Evolutionary conservation across 1,140 invertebrate species (phyloP).

Genomic region (Linepithema humile): DNA sequence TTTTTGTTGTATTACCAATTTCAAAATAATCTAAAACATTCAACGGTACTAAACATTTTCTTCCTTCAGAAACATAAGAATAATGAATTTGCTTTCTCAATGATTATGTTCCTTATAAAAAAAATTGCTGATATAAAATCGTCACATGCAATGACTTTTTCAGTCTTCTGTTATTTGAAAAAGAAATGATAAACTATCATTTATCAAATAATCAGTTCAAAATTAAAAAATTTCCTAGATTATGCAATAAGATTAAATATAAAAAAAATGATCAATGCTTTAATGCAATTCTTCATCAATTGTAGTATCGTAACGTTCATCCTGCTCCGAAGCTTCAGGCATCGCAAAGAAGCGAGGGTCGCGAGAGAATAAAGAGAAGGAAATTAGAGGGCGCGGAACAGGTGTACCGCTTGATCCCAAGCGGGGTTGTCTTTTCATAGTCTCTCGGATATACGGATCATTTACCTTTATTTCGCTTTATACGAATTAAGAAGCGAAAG

Average conservation of each 20-base stretch:
- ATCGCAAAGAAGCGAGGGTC: background rate
- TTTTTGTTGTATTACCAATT: no score
- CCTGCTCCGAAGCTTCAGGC: background rate
- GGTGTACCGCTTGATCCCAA: conserved; percentile 63
- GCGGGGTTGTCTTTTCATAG: conserved; percentile 37
- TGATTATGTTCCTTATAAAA: background rate
- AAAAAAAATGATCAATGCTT: background rate
- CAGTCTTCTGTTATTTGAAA: background rate
- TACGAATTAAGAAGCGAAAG: conserved; percentile 54
- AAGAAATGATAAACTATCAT: background rate
- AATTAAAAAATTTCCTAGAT: background rate
- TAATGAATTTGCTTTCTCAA: background rate
- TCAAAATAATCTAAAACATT: no score
- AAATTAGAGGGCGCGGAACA: conserved; percentile 68
- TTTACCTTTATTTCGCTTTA: conserved; percentile 78
- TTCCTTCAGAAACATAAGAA: background rate
- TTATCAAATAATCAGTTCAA: background rate
- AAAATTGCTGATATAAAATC: background rate
- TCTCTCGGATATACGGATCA: conserved; percentile 79
- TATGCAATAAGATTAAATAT: background rate
- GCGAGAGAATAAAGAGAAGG: conserved; percentile 48
- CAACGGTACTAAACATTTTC: no score
- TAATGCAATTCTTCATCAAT: background rate
- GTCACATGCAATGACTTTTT: background rate
- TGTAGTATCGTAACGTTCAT: background rate